A percentile compares a stretch with the other conserved stretches of the same genome.
Evolutionary conservation across 53 echinoderm and acorn worm species (phyloP).

Genomic region (Glandiceps talaboti): DNA sequence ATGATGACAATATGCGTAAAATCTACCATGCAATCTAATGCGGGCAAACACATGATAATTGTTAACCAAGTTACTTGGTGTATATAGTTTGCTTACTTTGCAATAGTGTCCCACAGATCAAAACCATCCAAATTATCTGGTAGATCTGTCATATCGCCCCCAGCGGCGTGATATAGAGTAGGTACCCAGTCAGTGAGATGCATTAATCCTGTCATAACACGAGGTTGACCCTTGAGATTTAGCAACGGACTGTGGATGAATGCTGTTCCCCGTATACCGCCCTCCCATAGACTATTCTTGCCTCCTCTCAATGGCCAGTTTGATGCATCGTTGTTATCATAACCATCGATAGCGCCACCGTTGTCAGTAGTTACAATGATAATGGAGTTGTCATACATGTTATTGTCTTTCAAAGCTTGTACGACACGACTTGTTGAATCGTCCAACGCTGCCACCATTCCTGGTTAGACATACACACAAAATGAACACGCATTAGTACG

Average conservation of each 20-base stretch:
- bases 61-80: too few relatives aligned
- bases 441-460: conserved; percentile 70
- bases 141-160: background rate
- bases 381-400: conserved; percentile 64
- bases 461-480: conserved; percentile 18
- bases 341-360: conserved; percentile 50
- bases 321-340: conserved; percentile 67
- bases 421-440: conserved; percentile 67
- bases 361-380: conserved; percentile 86
- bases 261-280: conserved; percentile 63
- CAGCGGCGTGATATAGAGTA: background rate
- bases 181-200: background rate
- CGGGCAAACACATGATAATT: too few relatives aligned
- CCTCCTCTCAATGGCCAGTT: conserved; percentile 76
- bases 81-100: background rate
- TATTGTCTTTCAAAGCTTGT: conserved; percentile 38
- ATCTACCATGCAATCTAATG: too few relatives aligned
- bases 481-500: too few relatives aligned
- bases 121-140: background rate
- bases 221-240: conserved; percentile 27
- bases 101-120: background rate
- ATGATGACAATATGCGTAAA: too few relatives aligned
- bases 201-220: conserved; percentile 16
- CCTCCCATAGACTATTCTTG: conserved; percentile 74
- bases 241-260: conserved; percentile 56